Evolutionary conservation across 2,113 vertebrate genomes (phyloP), one percentile per base, ranked within the genome.

Genomic region (Acanthochromis polyacanthus): DNA sequence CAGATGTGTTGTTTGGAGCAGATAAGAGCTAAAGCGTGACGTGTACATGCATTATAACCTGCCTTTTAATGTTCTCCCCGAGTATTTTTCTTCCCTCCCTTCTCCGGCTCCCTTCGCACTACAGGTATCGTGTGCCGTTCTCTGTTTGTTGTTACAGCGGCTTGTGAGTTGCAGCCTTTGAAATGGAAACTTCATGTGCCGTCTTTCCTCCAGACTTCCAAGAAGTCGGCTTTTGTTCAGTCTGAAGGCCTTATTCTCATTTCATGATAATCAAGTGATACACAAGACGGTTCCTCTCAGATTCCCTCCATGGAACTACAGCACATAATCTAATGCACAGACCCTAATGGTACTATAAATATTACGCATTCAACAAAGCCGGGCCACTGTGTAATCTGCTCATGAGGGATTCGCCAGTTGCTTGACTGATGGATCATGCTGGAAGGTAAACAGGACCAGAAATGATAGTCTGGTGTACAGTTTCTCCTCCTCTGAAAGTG

Each of bases 1-100:
- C 92, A 93, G 92, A 88, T 93, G 92, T 93, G 90, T 88, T 80
- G 86, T 91, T 93, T 55, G 74, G 58, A 86, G 78, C 81, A 82
- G 93, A 94, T 93, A 94, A 94, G 91, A 91, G 86, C 80, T 45
- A 78, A 88, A 81, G 89, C 65, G 61, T 77, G 80, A 88, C 83
- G 72, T 82, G 82, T 92, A 87, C 88, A 86, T 80, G 88, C 83
- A 55, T 85, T 87, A 83, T 84, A 81, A 75, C 80, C 82, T 50
- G 82, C 65, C 23, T 90, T 86, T 87, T 91, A 89, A 84, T 83
- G 83, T 63, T 77, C 70, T 40, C 63, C 75, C 20, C 23, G 61
- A 72, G 23, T 87, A 67, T 53, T 62, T 60, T 10, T 30, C 3
- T 28, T 1, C 52, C 48, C 62, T 68, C 43, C 20, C 58, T 73